Base-by-base conservation (phyloP, 2,113 vertebrate species). In the Xyliphius kryptos region DNA sequence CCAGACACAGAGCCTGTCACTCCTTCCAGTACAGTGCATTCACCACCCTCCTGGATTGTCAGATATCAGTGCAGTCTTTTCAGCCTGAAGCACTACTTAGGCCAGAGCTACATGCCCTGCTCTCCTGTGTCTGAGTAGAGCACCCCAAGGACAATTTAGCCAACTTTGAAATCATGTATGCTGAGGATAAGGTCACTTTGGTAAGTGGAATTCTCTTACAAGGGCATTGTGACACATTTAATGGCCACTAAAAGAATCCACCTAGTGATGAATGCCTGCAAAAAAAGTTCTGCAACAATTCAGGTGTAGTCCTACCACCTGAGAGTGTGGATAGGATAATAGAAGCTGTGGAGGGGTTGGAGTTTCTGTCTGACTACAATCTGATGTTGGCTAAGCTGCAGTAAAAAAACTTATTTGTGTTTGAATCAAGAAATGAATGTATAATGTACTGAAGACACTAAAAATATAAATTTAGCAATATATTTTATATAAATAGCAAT, bases 21-120 rank as follows among this genome's bases (percentile, higher is more conserved):
- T 94, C 92, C 21, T 92, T 93, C 83, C 92, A 94, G 69, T 94
- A 92, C 75, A 92, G 85, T 0, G 88, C 91, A 62, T 93, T 91
- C 6, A 64, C 80, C 0, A 89, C 90, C 14, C 81, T 94, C 55
- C 51, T 94, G 73, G 91, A 94, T 0, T 91, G 92, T 0, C 79
- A 91, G 43, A 85, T 93, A 54, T 85, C 74, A 0, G 78, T 91
- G 56, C 53, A 74, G 21, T 92, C 91, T 59, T 94, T 92, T 74
- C 66, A 67, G 0, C 77, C 86, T 0, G 63, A 68, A 44, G 82
- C 82, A 40, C 77, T 89, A 53, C 75, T 37, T 0, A 83, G 89
- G 1, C 81, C 78, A 1, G 86, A 91, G 67, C 82, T 94, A 32
- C 70, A 38, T 2, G 74, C 82, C 19, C 82, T 94, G 59, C 82